phyloP scores from a whole-genome alignment of 2,888 invertebrate species.

The Peribatodes rhomboidaria region DNA sequence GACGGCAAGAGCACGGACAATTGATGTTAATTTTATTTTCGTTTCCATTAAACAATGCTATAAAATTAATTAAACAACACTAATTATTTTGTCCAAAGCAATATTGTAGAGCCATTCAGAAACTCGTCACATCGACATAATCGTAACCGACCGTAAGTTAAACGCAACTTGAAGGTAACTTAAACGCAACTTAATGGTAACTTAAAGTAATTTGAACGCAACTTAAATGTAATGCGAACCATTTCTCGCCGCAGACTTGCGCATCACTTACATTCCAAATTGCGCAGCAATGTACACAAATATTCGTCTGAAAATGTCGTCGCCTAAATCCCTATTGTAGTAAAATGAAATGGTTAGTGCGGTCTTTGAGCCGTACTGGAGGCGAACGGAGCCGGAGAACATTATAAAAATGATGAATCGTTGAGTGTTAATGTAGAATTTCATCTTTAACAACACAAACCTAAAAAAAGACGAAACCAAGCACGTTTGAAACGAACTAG shows the following conservation, averaged over 20 bases:
- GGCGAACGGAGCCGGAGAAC: slow-evolving; percentile 3
- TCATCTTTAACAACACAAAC: not conserved
- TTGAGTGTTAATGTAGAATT: not conserved
- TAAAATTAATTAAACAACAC: too few species aligned
- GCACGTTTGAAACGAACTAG: too few species aligned
- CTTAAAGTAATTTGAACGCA: slow-evolving; percentile 18
- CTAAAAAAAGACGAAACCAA: not conserved
- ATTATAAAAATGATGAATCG: not conserved
- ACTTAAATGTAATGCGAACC: slow-evolving; percentile 39
- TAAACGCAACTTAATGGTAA: slow-evolving; percentile 21
- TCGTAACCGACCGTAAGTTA: slow-evolving; percentile 19
- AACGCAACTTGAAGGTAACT: slow-evolving; percentile 26
- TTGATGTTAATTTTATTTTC: too few species aligned
- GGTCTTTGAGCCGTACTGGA: slow-evolving; percentile 24
- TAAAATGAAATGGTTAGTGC: slow-evolving; percentile 51
- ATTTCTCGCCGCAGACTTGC: slow-evolving; percentile 44
- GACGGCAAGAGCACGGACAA: too few species aligned
- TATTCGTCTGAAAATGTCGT: slow-evolving; percentile 49
- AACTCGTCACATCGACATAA: slow-evolving; percentile 4
- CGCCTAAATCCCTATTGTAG: slow-evolving; percentile 52
- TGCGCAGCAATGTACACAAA: slow-evolving; percentile 54
- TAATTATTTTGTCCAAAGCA: not conserved
- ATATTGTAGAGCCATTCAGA: not conserved
- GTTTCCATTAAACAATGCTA: too few species aligned
- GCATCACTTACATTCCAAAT: slow-evolving; percentile 55